Conservation (phyloP, 2,888 invertebrate genomes). For the Aspidiotus destructor region DNA sequence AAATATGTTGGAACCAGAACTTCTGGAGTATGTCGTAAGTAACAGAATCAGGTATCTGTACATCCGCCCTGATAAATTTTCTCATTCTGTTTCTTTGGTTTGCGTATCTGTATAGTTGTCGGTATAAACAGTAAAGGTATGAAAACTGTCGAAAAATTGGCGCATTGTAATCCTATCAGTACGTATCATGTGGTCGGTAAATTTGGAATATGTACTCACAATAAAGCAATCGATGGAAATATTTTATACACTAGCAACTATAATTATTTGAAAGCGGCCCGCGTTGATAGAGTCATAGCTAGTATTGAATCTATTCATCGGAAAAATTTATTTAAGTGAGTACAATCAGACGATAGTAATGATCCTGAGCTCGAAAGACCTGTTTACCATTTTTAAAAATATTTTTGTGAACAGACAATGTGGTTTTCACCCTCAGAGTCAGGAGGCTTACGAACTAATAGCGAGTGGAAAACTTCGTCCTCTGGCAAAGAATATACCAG, state of each 20-base stretch:
- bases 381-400: too few relatives aligned
- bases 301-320: conserved; percentile 79
- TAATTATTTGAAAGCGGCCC: conserved; percentile 56
- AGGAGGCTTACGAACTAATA: conserved; percentile 83
- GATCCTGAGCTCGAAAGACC: too few relatives aligned
- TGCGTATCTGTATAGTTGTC: background rate
- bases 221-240: conserved; percentile 59
- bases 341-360: background rate
- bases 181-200: conserved; percentile 65
- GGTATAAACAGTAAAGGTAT: conserved; percentile 50
- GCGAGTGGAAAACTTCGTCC: conserved; percentile 72
- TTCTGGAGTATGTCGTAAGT: conserved; percentile 64
- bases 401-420: conserved; percentile 47
- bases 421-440: conserved; percentile 74
- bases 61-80: background rate
- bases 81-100: background rate
- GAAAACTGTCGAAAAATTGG: conserved; percentile 48
- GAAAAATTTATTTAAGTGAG: conserved; percentile 73
- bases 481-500: conserved; percentile 54
- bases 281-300: conserved; percentile 64
- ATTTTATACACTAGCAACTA: conserved; percentile 60
- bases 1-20: conserved; percentile 54
- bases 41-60: background rate
- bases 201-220: conserved; percentile 67
- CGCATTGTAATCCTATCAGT: conserved; percentile 53